Evolutionary conservation across 2,113 vertebrate species (phyloP).

Genomic region (Hippocampus abdominalis): DNA sequence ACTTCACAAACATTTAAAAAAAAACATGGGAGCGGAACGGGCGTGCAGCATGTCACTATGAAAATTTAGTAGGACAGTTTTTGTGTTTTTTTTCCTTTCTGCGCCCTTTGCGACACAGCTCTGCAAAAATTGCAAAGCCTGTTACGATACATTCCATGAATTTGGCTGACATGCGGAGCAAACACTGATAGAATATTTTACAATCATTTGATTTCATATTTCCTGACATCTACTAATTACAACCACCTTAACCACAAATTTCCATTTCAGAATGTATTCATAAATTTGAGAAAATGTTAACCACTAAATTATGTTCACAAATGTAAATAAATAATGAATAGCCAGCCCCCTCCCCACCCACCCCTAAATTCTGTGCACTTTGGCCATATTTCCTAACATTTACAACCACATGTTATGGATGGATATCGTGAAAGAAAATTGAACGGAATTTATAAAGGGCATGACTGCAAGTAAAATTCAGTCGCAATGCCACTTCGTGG

Average conservation of each 20-base stretch:
- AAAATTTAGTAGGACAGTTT: neutral
- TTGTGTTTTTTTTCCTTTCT: too few relatives aligned
- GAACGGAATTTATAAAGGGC: neutral
- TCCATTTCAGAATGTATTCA: neutral
- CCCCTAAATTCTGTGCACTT: neutral
- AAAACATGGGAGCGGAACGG: neutral
- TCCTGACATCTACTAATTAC: neutral
- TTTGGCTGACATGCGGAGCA: neutral
- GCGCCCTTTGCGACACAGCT: neutral
- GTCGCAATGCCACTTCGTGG: too few relatives aligned
- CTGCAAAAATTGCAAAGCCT: neutral
- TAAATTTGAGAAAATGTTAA: neutral
- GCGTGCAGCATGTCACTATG: neutral
- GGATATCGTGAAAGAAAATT: neutral
- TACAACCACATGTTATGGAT: neutral
- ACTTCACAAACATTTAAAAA: neutral
- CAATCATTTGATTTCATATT: neutral
- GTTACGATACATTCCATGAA: neutral
- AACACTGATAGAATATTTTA: neutral
- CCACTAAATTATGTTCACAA: neutral
- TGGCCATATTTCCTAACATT: neutral
- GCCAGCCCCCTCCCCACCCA: too few relatives aligned
- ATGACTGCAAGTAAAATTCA: neutral
- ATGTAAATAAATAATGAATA: neutral
- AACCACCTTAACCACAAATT: neutral